phyloP scores from a whole-genome alignment of 2,888 invertebrate species.

The Notocelia uddmanniana region DNA sequence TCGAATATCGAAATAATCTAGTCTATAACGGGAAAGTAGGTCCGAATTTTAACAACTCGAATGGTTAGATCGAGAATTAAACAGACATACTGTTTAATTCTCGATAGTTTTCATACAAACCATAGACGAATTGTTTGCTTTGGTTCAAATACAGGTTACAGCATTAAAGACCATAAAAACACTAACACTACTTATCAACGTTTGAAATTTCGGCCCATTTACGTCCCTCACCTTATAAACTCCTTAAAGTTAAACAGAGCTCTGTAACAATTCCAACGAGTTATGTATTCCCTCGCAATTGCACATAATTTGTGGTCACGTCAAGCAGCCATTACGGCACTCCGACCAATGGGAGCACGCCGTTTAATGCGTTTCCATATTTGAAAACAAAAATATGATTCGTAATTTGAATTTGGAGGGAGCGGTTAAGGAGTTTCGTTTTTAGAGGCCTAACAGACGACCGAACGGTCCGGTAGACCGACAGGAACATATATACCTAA shows the following conservation, averaged over 20 bases:
- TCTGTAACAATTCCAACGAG: constrained; percentile 56
- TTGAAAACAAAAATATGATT: constrained; percentile 66
- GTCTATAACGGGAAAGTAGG: too few relatives aligned
- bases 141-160: too few relatives aligned
- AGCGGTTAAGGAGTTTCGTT: constrained; percentile 34
- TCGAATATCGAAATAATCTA: too few relatives aligned
- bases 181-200: neutral
- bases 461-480: too few relatives aligned
- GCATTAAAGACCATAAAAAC: neutral
- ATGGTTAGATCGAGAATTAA: too few relatives aligned
- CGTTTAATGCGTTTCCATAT: constrained; percentile 78
- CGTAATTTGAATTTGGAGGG: constrained; percentile 61
- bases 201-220: neutral
- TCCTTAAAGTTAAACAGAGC: constrained; percentile 50
- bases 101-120: too few relatives aligned
- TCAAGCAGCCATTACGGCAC: constrained; percentile 78
- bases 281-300: constrained; percentile 70
- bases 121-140: too few relatives aligned
- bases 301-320: constrained; percentile 83
- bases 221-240: constrained; percentile 17
- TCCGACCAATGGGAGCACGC: constrained; percentile 75
- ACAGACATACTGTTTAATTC: too few relatives aligned
- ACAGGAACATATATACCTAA: too few relatives aligned
- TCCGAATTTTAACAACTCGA: too few relatives aligned
- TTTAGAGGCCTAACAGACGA: neutral